Evolutionary conservation across 2,888 invertebrate genomes (phyloP).

Genomic region (Pheosia gnoma): DNA sequence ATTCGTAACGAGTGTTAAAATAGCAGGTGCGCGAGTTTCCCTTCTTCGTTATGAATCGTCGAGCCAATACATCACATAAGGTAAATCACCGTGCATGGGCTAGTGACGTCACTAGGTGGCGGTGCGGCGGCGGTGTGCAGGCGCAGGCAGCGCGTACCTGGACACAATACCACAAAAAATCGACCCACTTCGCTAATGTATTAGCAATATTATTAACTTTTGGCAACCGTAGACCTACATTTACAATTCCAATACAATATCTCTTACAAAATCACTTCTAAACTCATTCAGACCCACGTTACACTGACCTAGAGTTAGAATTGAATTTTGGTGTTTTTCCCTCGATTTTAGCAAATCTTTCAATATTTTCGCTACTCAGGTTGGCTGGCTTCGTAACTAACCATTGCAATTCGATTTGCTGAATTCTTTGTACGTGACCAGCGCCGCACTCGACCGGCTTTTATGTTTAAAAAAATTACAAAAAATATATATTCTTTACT

Average conservation of each 20-base stretch:
- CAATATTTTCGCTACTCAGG: background rate
- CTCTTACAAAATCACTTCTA: background rate
- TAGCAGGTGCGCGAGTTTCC: too few species aligned
- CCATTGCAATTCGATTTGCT: slow-evolving; percentile 4
- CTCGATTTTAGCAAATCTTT: background rate
- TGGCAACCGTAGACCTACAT: background rate
- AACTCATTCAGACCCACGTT: background rate
- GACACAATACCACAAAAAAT: background rate
- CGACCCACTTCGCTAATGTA: background rate
- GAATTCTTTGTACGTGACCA: slow-evolving; percentile 2
- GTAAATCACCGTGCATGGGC: background rate
- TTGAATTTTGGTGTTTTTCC: background rate
- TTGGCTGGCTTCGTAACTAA: background rate
- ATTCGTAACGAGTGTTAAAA: too few species aligned
- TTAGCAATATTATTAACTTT: background rate
- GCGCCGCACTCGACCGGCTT: background rate
- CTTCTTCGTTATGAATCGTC: too few species aligned
- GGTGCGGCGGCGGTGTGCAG: background rate
- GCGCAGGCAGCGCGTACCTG: slow-evolving; percentile 1
- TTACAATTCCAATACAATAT: background rate
- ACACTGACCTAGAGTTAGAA: background rate
- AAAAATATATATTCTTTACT: background rate
- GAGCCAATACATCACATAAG: too few species aligned
- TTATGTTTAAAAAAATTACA: slow-evolving; percentile 1
- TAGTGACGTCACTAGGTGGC: background rate